Conservation (phyloP, 1,140 invertebrate genomes). For the Ditylenchus dipsaci region DNA sequence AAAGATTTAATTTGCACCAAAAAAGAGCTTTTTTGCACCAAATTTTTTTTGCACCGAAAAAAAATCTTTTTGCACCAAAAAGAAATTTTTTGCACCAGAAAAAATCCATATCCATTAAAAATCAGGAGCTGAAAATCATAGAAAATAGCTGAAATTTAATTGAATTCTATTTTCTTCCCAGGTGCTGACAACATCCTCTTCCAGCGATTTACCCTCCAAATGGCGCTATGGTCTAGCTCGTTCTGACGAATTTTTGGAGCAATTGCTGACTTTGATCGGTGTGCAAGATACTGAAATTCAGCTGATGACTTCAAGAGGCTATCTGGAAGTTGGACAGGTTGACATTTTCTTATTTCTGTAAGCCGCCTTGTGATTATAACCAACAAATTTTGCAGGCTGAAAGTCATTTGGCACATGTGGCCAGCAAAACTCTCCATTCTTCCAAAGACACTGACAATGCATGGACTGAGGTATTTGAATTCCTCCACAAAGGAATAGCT, state of each 20-base stretch:
- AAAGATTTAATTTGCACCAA: too few relatives aligned
- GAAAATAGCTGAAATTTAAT: neutral
- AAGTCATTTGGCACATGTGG: neutral
- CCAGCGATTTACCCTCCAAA: conserved; percentile 12
- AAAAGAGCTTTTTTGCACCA: too few relatives aligned
- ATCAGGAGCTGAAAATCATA: neutral
- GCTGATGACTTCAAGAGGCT: conserved; percentile 21
- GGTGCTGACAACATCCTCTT: conserved; percentile 8
- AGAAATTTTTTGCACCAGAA: too few relatives aligned
- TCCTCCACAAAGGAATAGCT: too few relatives aligned
- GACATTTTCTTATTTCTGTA: conserved; percentile 4
- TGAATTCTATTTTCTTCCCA: too few relatives aligned
- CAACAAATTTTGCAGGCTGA: conserved; percentile 2
- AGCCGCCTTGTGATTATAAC: conserved; percentile 22
- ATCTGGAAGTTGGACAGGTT: conserved; percentile 21
- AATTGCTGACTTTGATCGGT: conserved; percentile 25
- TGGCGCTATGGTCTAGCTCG: conserved; percentile 7
- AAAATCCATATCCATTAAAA: too few relatives aligned
- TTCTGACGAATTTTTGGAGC: conserved; percentile 35
- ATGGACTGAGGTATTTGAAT: conserved; percentile 37
- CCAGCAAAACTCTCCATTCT: neutral
- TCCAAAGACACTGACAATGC: conserved; percentile 42
- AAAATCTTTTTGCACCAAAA: too few relatives aligned
- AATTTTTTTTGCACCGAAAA: too few relatives aligned
- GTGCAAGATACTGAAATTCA: conserved; percentile 39